phyloP scores from a whole-genome alignment of 2,888 invertebrate species.

The Zele albiditarsus region DNA sequence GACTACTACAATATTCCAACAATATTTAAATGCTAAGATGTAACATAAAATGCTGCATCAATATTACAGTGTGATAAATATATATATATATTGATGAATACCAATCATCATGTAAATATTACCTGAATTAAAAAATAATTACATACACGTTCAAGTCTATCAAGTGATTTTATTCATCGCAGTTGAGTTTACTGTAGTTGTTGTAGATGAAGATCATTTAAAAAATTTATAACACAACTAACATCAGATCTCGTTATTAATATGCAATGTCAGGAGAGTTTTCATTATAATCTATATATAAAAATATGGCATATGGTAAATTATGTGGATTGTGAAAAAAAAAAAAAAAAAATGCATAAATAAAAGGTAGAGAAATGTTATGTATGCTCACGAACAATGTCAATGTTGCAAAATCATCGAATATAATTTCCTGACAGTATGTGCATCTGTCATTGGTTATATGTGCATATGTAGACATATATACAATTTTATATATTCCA shows the following conservation, averaged over 20 bases:
- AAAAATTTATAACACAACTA: not conserved
- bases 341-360: conserved; percentile 2
- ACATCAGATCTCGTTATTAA: not conserved
- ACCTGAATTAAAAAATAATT: too few species aligned
- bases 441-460: conserved; percentile 46
- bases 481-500: not conserved
- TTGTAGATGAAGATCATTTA: not conserved
- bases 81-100: too few species aligned
- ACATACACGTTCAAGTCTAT: too few species aligned
- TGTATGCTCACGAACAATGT: conserved; percentile 23
- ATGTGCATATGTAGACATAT: not conserved
- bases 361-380: conserved; percentile 1
- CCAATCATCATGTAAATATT: too few species aligned
- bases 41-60: too few species aligned
- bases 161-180: not conserved
- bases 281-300: not conserved
- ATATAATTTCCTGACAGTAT: conserved; percentile 47
- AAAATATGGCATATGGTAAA: not conserved
- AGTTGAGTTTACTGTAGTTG: not conserved
- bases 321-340: conserved; percentile 12
- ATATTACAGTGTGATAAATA: too few species aligned
- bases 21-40: too few species aligned
- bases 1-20: too few species aligned
- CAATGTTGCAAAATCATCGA: conserved; percentile 48
- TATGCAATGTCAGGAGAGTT: not conserved